Evolutionary conservation across 2,113 vertebrate genomes (phyloP), one percentile per base, ranked within the genome.

Genomic region (Sprattus sprattus): DNA sequence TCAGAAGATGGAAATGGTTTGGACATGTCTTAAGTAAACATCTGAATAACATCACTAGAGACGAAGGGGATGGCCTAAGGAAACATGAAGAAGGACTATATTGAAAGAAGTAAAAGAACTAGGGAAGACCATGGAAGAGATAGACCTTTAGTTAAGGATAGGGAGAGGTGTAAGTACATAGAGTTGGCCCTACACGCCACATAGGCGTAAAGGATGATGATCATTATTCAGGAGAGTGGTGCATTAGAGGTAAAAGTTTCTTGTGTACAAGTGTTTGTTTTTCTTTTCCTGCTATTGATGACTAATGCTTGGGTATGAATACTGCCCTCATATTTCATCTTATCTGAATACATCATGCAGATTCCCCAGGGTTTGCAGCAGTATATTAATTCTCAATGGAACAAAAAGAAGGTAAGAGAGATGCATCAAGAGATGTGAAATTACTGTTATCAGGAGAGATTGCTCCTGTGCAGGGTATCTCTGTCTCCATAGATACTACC

Each of bases 161-260:
- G 39, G 39, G 39, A 39, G 39, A 39, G 39, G 39, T 39, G 39
- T 1, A 39, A 39, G 39, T 39, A 1, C 39, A 39, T 39, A 39
- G 39, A 1, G 39, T 39, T 39, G 39, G 39, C 39, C 39, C 39
- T 39, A 39, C 39, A 39, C 39, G 39, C 39, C 39, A 39, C 39
- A 39, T 39, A 39, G 39, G 39, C 39, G 39, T 39, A 39, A 39
- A 39, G 39, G 39, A 39, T 1, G 39, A 39, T 2, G 39, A 39
- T 92, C 90, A 92, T 92, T 93, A 93, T 85, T 90, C 13, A 49
- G 88, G 89, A 90, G 88, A 81, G 86, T 60, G 82, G 87, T 86
- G 87, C 86, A 89, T 88, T 88, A 85, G 89, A 86, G 88, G 89
- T n/a, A n/a, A 88, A 22, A 84, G 83, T 11, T 60, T 67, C n/a